phyloP scores from a whole-genome alignment of 2,888 invertebrate genomes.

The Galerucella calmariensis region DNA sequence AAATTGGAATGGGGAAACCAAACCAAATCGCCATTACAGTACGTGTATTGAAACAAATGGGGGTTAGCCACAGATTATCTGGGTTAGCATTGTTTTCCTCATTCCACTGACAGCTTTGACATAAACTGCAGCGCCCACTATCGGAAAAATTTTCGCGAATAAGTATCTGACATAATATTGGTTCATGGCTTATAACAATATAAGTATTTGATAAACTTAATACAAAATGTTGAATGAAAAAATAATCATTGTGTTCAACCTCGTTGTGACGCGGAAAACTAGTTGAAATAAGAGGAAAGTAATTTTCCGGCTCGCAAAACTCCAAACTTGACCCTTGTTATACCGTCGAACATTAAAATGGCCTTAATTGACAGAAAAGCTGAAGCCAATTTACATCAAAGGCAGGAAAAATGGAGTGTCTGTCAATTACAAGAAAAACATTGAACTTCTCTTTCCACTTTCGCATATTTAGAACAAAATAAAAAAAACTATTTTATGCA shows the following conservation, averaged over 20 bases:
- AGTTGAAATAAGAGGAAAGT: not conserved
- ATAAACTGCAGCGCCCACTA: too few relatives aligned
- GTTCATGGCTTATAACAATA: too few relatives aligned
- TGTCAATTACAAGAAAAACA: not conserved
- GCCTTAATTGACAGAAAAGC: not conserved
- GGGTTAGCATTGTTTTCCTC: too few relatives aligned
- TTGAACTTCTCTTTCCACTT: not conserved
- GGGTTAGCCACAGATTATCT: too few relatives aligned
- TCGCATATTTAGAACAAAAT: not conserved
- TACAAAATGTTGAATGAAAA: not conserved
- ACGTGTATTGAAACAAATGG: too few relatives aligned
- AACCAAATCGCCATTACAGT: too few relatives aligned
- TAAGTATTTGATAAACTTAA: too few relatives aligned
- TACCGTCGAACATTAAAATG: not conserved
- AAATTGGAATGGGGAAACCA: too few relatives aligned
- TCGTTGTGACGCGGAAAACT: not conserved
- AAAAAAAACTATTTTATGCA: slow-evolving; percentile 19
- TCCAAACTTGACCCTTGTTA: too few relatives aligned
- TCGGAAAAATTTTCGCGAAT: too few relatives aligned
- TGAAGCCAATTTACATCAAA: not conserved
- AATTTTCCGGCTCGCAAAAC: not conserved
- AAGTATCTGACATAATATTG: too few relatives aligned
- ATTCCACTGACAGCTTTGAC: too few relatives aligned
- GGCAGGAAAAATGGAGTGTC: not conserved
- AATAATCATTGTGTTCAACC: not conserved